Evolutionary conservation across 2,797 vertebrate genomes (phyloP).

Genomic region (Xenops minutus): DNA sequence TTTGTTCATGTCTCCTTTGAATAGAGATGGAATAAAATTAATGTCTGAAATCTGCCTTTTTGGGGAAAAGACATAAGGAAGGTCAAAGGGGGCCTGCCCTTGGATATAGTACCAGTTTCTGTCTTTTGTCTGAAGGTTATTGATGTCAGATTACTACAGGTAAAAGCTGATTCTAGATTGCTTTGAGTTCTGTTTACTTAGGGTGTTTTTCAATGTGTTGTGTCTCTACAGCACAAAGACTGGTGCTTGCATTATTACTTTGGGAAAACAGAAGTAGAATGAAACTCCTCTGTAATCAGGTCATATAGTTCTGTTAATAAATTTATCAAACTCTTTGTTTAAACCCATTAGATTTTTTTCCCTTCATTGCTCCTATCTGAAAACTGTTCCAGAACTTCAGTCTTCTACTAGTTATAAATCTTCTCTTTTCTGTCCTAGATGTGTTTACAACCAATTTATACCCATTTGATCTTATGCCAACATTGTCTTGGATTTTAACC

Average conservation of each 20-base stretch:
- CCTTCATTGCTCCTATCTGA: not conserved
- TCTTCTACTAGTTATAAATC: slow-evolving; percentile 16
- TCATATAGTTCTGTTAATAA: not conserved
- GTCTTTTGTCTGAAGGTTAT: not conserved
- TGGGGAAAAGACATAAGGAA: not conserved
- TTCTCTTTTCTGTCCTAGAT: slow-evolving; percentile 11
- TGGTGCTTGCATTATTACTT: not conserved
- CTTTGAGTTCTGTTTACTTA: not conserved
- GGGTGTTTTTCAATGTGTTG: not conserved
- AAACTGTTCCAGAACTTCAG: slow-evolving; percentile 13
- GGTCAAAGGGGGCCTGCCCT: not conserved
- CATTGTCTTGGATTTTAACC: slow-evolving; percentile 43
- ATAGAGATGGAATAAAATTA: slow-evolving; percentile 32
- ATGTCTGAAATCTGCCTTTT: not conserved
- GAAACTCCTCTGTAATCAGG: not conserved
- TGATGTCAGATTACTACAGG: not conserved
- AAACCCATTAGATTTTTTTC: not conserved
- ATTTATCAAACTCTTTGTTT: not conserved
- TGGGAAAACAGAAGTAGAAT: not conserved
- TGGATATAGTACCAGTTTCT: not conserved
- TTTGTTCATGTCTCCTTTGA: slow-evolving; percentile 48
- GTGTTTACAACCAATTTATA: slow-evolving; percentile 16
- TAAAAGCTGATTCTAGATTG: not conserved
- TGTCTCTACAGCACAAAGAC: not conserved
- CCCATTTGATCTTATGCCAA: slow-evolving; percentile 33